Conservation (phyloP, 2,797 vertebrate genomes). For the Cossypha niveicapilla region DNA sequence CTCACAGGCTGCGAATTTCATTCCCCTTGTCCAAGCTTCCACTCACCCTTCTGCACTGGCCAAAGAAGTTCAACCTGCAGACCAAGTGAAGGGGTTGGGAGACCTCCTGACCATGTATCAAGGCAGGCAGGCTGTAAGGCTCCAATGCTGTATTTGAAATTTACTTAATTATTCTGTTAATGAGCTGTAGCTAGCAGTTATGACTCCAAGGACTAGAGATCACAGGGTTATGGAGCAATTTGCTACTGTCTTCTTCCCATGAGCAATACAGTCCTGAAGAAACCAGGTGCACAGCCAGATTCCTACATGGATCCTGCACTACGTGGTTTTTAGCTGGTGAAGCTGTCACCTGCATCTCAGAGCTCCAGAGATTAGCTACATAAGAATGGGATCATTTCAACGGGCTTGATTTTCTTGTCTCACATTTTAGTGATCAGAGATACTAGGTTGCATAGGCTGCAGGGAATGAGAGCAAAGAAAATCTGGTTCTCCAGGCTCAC, state of each 20-base stretch:
- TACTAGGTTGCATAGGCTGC: neutral
- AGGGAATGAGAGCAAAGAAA: neutral
- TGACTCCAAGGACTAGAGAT: neutral
- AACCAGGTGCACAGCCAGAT: neutral
- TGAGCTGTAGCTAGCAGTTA: neutral
- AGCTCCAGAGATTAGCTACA: neutral
- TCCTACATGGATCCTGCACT: neutral
- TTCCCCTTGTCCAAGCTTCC: neutral
- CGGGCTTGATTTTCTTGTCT: neutral
- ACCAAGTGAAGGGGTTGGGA: neutral
- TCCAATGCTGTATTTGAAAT: neutral
- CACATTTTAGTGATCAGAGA: neutral
- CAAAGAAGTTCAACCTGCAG: neutral
- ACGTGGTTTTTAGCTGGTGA: neutral
- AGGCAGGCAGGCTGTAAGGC: neutral
- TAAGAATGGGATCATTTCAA: neutral
- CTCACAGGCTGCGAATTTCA: neutral
- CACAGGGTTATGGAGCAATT: neutral
- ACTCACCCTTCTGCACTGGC: neutral
- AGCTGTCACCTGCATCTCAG: neutral
- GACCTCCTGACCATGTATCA: neutral
- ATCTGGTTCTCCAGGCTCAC: neutral
- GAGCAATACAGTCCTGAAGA: neutral
- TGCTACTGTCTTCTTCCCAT: neutral
- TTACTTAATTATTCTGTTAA: neutral